Base-by-base conservation (phyloP, 2,113 vertebrate species). In the Trichomycterus rosablanca region DNA sequence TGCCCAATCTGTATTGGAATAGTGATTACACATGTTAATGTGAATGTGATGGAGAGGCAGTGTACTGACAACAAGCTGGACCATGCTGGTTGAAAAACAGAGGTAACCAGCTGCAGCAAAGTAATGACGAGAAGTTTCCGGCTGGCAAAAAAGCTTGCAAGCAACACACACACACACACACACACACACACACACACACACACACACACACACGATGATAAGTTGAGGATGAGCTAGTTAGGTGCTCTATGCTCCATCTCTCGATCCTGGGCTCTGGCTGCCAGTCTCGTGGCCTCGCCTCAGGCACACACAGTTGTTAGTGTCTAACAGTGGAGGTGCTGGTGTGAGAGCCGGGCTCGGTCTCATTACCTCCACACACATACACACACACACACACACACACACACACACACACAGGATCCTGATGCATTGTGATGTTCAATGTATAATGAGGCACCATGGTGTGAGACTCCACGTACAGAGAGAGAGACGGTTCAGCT, bases 221-320 rank as follows among this genome's bases (percentile, higher is more conserved):
- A 80, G 76, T 82, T 81, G 74, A 78, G 81, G 78, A 83, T 83
- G 78, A 85, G 80, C 82, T 80, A 81, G 78, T 84, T 78, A 83
- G 80, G 78, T 82, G 75, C 76, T 81, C 71, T 72, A 65, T 75
- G 70, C 63, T 74, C 69, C 62, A 52, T 46, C 60, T 56, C 60
- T 65, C 61, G 9, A 50, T 52, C 53, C 55, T 46, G 15, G 40
- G 18, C 55, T 67, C 44, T 73, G 71, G n/a, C 73, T 78, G 75
- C 68, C 68, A 75, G 24, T 78, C 76, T 78, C 75, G 56, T 53
- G 76, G 78, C 76, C 78, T 66, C 67, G 79, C 83, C 78, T 51
- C 55, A 68, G 83, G 81, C 79, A 77, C 73, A 74, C 76, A 77
- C 51, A 79, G 77, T 79, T 79, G 78, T 78, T 76, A 77, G 74